These are phyloP conservation scores for Luperina testacea DNA, from an alignment of 2,888 invertebrate species.

Conservation along the genomic window DNA sequence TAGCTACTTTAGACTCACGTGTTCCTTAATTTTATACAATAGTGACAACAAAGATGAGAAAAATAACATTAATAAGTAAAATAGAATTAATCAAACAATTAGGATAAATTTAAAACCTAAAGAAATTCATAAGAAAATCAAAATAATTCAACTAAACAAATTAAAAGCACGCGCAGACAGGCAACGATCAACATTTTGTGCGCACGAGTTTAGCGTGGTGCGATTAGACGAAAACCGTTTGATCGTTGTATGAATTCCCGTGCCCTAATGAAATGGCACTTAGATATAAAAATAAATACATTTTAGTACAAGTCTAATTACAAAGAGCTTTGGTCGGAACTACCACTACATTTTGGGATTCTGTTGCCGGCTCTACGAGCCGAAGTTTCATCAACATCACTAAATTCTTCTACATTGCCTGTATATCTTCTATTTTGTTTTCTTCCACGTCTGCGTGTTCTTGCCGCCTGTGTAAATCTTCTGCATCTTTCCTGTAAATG, in stretches of 20 bases:
- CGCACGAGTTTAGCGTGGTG: background rate
- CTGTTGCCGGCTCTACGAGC: conserved; percentile 59
- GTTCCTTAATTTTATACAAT: conserved; percentile 59
- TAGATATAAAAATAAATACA: conserved; percentile 75
- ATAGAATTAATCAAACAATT: conserved; percentile 38
- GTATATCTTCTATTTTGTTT: conserved; percentile 80
- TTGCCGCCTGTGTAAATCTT: conserved; percentile 83
- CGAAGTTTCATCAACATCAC: conserved; percentile 47
- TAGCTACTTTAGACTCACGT: conserved; percentile 79
- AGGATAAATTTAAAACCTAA: conserved; percentile 44
- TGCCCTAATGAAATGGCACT: conserved; percentile 72
- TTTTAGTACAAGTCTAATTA: conserved; percentile 73
- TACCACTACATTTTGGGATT: conserved; percentile 87
- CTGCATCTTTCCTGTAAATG: conserved; percentile 85
- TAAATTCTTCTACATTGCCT: conserved; percentile 80
- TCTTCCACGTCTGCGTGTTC: conserved; percentile 77
- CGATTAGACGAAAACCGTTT: conserved; percentile 2
- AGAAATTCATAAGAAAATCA: conserved; percentile 34
- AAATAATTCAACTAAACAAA: conserved; percentile 59
- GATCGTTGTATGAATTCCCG: conserved; percentile 17
- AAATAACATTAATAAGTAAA: conserved; percentile 44
- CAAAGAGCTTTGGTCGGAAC: conserved; percentile 87
- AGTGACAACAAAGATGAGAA: conserved; percentile 62
- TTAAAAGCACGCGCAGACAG: conserved; percentile 37
- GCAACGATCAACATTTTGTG: conserved; percentile 15